These are phyloP conservation scores for Trichonephila clavata DNA, from an alignment of 1,140 invertebrate genomes.

Conservation along the genomic window DNA sequence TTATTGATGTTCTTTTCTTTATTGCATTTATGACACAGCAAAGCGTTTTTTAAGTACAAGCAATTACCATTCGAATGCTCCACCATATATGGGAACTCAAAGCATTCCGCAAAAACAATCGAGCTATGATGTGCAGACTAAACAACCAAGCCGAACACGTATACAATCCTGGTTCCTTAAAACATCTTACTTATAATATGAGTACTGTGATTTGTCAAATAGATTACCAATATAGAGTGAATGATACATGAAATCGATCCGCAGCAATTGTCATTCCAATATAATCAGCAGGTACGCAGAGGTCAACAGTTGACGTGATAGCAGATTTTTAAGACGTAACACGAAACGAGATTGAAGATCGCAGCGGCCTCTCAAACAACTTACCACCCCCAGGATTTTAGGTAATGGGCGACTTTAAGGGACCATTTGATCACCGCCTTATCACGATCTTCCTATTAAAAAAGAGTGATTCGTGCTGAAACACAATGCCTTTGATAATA, in stretches of 20 bases:
- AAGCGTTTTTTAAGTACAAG: too few relatives aligned
- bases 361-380: not conserved
- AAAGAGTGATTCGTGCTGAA: not conserved
- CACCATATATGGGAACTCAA: too few relatives aligned
- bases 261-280: conserved; percentile 16
- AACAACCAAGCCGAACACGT: too few relatives aligned
- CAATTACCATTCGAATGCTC: too few relatives aligned
- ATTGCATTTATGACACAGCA: too few relatives aligned
- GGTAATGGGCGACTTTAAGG: not conserved
- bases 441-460: conserved; percentile 13
- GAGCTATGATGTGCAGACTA: too few relatives aligned
- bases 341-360: not conserved
- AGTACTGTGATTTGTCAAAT: not conserved
- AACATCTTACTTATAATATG: not conserved
- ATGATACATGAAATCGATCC: conserved; percentile 11
- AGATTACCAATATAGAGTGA: not conserved
- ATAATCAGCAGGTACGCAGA: not conserved
- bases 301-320: conserved; percentile 40
- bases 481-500: not conserved
- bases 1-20: too few relatives aligned
- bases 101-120: too few relatives aligned
- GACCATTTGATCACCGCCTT: not conserved
- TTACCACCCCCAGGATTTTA: not conserved
- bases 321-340: not conserved
- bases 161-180: not conserved